A percentile compares a stretch with the other conserved stretches of the same genome.
Conservation (phyloP, 2,797 vertebrate species). For the Sorex maritimensis region DNA sequence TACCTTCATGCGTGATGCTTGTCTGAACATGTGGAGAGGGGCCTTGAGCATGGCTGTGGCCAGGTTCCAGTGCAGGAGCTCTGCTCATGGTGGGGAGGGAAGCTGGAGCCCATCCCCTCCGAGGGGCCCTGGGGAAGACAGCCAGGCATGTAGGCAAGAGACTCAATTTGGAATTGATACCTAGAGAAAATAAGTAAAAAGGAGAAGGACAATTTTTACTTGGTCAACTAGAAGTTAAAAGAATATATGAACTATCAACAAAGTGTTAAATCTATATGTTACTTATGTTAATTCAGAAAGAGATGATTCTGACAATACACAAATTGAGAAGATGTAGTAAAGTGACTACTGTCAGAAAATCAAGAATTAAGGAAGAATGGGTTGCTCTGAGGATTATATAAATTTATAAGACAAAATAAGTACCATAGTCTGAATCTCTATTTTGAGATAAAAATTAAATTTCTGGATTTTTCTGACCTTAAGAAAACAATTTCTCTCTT, state of each 20-base stretch:
- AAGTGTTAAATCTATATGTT: background rate
- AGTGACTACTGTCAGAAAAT: background rate
- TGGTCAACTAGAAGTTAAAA: too few species aligned
- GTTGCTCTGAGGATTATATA: background rate
- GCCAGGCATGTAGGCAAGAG: too few species aligned
- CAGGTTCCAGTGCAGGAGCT: too few species aligned
- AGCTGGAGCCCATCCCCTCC: too few species aligned
- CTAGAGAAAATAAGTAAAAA: background rate
- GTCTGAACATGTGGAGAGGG: too few species aligned
- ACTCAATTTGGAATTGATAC: constrained; percentile 29
- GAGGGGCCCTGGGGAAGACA: too few species aligned
- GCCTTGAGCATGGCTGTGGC: too few species aligned
- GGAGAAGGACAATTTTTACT: background rate
- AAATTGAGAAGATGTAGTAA: background rate
- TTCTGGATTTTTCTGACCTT: background rate
- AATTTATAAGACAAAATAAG: background rate
- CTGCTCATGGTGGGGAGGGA: too few species aligned
- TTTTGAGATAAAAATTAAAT: background rate
- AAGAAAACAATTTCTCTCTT: background rate
- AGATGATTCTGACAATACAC: background rate
- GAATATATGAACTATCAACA: constrained; percentile 12
- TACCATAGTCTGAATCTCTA: background rate
- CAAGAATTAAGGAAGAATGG: background rate
- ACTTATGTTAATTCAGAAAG: background rate
- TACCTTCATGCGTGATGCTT: too few species aligned